Evolutionary conservation across 2,797 vertebrate genomes (phyloP), one percentile per base, ranked within the genome.

Genomic region (Takifugu rubripes): DNA sequence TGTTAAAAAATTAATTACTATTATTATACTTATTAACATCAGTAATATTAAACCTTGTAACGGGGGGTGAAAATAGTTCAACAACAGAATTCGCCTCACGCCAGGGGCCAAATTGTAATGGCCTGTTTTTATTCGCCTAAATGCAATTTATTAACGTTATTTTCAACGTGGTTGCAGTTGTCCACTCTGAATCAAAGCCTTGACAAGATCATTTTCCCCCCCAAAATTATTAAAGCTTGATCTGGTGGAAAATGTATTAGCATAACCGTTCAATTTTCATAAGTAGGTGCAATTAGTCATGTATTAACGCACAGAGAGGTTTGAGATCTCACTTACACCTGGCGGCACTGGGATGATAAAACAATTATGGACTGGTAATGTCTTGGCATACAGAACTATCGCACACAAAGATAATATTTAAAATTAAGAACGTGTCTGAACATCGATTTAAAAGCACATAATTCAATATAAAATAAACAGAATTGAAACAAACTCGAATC

Each of bases 221-320:
- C 21, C 21, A 21, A 21, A 21, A 16, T 16, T 25, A 80, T 78
- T 94, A 94, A 94, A 93, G 92, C 90, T 92, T 90, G 25, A 27
- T 94, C 93, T 91, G 93, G 93, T 93, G 90, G 87, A 94, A 90
- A 91, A 84, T 81, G 88, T 84, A 98, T 98, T 98, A 95, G 92
- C 96, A 97, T 98, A 95, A 96, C 93, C 92, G 93, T 94, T 97
- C 93, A 93, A 97, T 97, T 97, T 95, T 95, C 94, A 95, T 94
- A 94, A 94, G 95, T 93, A 93, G 81, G 25, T 61, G 69, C 97
- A 97, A 98, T 99, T 98, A 98, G 92, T 91, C 94, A 93, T 94
- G 93, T 95, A 94, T 96, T 96, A 96, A 94, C 94, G 94, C 93
- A 93, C 92, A 91, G 91, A 89, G 62, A 61, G 70, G 53, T 66